phyloP scores from a whole-genome alignment of 2,888 invertebrate species.

The Caenorhabditis zanzibari region DNA sequence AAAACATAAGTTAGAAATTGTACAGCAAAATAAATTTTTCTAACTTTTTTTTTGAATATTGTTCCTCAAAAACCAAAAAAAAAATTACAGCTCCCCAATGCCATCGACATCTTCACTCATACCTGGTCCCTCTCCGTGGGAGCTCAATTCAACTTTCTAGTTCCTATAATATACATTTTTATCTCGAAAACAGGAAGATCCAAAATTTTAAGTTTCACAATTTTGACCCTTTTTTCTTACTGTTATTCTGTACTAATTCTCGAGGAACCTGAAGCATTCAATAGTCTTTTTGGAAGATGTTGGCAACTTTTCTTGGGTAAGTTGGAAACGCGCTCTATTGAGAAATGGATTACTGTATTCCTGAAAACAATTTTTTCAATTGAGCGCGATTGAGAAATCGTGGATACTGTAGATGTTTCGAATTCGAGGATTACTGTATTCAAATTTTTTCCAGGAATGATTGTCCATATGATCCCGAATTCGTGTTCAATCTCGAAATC shows the following conservation, averaged over 20 bases:
- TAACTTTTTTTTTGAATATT: not conserved
- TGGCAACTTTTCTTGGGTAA: conserved; percentile 36
- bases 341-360: too few relatives aligned
- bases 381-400: too few relatives aligned
- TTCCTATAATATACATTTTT: not conserved
- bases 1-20: too few relatives aligned
- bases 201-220: not conserved
- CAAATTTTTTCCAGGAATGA: not conserved
- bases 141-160: conserved; percentile 18
- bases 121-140: conserved; percentile 40
- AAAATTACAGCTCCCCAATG: conserved; percentile 16
- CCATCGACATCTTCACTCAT: conserved; percentile 36
- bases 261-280: conserved; percentile 20
- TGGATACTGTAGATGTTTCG: too few relatives aligned
- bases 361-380: too few relatives aligned
- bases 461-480: not conserved
- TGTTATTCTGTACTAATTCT: not conserved
- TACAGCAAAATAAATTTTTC: too few relatives aligned
- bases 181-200: not conserved
- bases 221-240: not conserved
- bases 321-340: too few relatives aligned
- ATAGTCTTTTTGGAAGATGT: conserved; percentile 27
- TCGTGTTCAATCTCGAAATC: not conserved
- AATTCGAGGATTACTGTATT: too few relatives aligned
- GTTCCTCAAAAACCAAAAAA: not conserved